These are phyloP conservation scores for Pollenia angustigena DNA, from an alignment of 2,888 invertebrate species.

Conservation along the genomic window DNA sequence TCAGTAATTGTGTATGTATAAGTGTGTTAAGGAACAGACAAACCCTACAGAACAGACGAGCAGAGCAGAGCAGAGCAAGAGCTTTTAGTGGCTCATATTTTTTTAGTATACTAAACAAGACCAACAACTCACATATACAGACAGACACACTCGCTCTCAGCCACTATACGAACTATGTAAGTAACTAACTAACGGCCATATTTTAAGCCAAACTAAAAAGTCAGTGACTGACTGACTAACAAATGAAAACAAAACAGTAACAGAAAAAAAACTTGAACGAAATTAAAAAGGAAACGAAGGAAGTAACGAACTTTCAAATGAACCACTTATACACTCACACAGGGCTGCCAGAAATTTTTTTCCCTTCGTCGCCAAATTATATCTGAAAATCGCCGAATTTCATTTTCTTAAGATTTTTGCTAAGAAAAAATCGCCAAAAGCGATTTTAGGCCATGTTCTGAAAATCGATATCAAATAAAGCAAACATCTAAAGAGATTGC, in stretches of 20 bases:
- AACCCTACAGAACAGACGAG: slow-evolving; percentile 28
- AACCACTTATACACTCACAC: slow-evolving; percentile 15
- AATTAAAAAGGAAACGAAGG: slow-evolving; percentile 50
- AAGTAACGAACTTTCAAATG: slow-evolving; percentile 62
- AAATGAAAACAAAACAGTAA: slow-evolving; percentile 32
- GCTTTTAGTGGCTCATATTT: slow-evolving; percentile 24
- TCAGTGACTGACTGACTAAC: slow-evolving; percentile 23
- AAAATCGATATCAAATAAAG: no score
- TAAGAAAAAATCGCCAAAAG: no score
- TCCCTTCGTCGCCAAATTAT: no score
- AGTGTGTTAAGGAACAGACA: slow-evolving; percentile 51
- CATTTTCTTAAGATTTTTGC: no score
- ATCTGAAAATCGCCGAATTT: no score
- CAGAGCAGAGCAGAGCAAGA: no score
- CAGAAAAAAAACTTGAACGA: slow-evolving; percentile 27
- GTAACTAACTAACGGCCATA: slow-evolving; percentile 28
- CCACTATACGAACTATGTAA: neutral
- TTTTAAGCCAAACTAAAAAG: slow-evolving; percentile 39
- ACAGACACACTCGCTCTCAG: neutral
- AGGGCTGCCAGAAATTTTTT: neutral
- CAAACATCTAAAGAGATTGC: no score
- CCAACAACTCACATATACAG: slow-evolving; percentile 11
- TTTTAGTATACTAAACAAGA: slow-evolving; percentile 57
- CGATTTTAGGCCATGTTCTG: no score
- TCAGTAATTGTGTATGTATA: slow-evolving; percentile 45